phyloP scores from a whole-genome alignment of 2,888 invertebrate species.

The Troglohyphantes excavatus region DNA sequence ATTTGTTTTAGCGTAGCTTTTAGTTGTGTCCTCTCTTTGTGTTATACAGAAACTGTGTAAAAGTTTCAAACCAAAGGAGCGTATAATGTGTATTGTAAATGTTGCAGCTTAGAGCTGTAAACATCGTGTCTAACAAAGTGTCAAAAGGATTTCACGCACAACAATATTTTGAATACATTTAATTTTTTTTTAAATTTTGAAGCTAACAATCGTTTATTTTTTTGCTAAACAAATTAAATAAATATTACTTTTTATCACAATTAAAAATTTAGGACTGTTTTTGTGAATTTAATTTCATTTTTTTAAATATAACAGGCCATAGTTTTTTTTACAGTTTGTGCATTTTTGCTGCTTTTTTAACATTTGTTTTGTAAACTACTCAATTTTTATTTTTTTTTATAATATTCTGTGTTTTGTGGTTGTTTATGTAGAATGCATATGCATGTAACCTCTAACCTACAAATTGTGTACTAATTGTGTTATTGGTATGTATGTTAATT shows the following conservation, averaged over 20 bases:
- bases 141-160: not conserved
- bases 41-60: not conserved
- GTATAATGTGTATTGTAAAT: not conserved
- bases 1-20: conserved; percentile 6
- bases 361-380: conserved; percentile 19
- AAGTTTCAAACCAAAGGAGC: not conserved
- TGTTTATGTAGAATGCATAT: conserved; percentile 47
- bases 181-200: not conserved
- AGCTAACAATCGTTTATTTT: no score
- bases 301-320: not conserved
- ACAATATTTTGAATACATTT: not conserved
- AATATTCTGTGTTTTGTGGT: conserved; percentile 22
- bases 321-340: not conserved
- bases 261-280: conserved; percentile 28
- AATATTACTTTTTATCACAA: not conserved
- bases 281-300: conserved; percentile 11
- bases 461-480: no score
- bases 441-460: conserved; percentile 36
- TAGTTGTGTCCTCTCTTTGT: conserved; percentile 2
- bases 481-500: no score
- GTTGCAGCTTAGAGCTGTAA: conserved; percentile 52
- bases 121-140: conserved; percentile 53
- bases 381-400: conserved; percentile 1
- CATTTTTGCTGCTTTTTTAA: conserved; percentile 11
- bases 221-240: not conserved